Percentiles rank a stretch among this genome's conserved stretches.
Conservation (phyloP, 2,888 invertebrate genomes). For the Saturnia pavonia region DNA sequence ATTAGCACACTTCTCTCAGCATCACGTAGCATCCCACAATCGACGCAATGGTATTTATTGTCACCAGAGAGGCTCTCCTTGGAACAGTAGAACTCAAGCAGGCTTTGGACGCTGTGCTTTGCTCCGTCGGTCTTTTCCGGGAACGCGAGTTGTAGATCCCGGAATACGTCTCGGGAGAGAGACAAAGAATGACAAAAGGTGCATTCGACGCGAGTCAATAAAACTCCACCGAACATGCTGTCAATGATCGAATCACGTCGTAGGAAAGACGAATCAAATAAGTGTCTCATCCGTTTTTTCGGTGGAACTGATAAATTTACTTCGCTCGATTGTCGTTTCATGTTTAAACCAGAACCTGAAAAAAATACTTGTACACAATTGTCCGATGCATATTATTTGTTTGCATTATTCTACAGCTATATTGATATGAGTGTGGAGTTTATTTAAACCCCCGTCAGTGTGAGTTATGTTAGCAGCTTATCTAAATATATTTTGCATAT, state of each 20-base stretch:
- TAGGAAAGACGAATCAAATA: conserved; percentile 42
- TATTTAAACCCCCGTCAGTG: too few species aligned
- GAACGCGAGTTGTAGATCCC: conserved; percentile 90
- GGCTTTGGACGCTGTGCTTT: conserved; percentile 86
- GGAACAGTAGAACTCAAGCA: conserved; percentile 89
- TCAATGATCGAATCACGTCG: conserved; percentile 78
- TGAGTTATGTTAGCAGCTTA: too few species aligned
- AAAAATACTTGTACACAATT: background rate
- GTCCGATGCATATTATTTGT: background rate
- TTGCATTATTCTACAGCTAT: background rate
- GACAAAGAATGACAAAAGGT: conserved; percentile 87
- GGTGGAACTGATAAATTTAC: conserved; percentile 34
- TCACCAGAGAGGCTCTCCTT: conserved; percentile 90
- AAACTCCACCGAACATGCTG: conserved; percentile 88
- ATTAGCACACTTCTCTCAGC: conserved; percentile 84
- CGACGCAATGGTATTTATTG: conserved; percentile 90
- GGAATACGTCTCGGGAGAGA: conserved; percentile 88
- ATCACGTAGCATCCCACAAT: conserved; percentile 88
- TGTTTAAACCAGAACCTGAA: conserved; percentile 53
- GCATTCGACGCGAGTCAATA: conserved; percentile 88
- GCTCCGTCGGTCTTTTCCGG: conserved; percentile 78
- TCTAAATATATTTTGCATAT: too few species aligned
- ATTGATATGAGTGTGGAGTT: too few species aligned
- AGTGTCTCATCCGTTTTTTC: conserved; percentile 53
- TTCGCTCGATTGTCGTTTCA: conserved; percentile 43